Conservation (phyloP, 2,888 invertebrate species). For the Leucophenga maculata region DNA sequence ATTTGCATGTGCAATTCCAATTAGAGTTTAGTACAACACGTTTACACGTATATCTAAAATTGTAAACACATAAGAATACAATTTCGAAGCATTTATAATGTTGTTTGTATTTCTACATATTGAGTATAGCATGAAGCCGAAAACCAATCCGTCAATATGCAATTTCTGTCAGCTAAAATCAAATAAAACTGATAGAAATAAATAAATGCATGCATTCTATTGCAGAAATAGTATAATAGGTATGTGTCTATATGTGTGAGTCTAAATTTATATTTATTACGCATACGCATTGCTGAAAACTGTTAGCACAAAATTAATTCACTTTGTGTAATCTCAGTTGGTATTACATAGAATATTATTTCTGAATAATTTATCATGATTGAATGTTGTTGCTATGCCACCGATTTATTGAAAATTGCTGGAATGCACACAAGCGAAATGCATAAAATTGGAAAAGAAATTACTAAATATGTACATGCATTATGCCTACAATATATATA, state of each 20-base stretch:
- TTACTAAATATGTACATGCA: not conserved
- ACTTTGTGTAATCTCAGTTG: not conserved
- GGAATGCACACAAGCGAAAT: not conserved
- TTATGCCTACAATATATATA: not conserved
- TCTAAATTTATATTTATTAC: slow-evolving; percentile 4
- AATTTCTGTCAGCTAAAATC: not conserved
- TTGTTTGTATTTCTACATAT: too few species aligned
- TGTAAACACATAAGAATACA: too few species aligned
- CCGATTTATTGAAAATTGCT: not conserved
- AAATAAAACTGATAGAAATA: not conserved
- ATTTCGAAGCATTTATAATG: too few species aligned
- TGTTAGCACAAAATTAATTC: slow-evolving; percentile 2
- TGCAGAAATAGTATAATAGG: too few species aligned
- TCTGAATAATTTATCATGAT: slow-evolving; percentile 15
- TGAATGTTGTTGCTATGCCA: not conserved
- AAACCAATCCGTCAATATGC: not conserved
- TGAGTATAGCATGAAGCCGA: too few species aligned
- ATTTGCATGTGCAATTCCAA: too few species aligned
- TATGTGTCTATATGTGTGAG: not conserved
- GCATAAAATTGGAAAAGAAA: not conserved
- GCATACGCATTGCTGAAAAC: not conserved
- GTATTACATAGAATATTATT: not conserved
- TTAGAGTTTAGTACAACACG: too few species aligned
- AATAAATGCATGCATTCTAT: not conserved
- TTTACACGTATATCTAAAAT: too few species aligned